phyloP scores from a whole-genome alignment of 1,140 invertebrate species.

The Helicoverpa zea region DNA sequence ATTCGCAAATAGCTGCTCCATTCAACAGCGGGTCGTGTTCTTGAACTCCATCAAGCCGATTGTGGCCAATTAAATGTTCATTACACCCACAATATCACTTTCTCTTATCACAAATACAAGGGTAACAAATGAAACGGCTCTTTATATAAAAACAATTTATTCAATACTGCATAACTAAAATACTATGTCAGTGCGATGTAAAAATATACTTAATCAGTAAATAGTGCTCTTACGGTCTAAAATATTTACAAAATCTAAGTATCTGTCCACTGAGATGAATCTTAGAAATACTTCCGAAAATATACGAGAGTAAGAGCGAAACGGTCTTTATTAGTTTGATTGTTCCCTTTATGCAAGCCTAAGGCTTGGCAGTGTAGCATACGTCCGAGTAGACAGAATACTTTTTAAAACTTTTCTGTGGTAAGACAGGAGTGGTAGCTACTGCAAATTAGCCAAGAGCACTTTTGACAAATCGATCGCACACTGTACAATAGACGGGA shows the following conservation, averaged over 20 bases:
- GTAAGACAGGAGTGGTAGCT: constrained; percentile 18
- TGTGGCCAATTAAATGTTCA: constrained; percentile 40
- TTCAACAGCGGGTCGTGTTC: constrained; percentile 43
- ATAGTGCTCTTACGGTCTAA: constrained; percentile 60
- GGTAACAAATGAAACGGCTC: constrained; percentile 53
- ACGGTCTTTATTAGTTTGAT: constrained; percentile 37
- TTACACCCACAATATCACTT: constrained; percentile 45
- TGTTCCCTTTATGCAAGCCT: constrained; percentile 32
- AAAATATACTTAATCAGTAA: constrained; percentile 55
- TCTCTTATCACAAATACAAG: constrained; percentile 40
- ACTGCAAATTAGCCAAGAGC: constrained; percentile 37
- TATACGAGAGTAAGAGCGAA: constrained; percentile 1
- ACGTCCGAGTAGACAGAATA: constrained; percentile 33
- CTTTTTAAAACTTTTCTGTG: constrained; percentile 16
- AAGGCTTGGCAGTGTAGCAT: neutral
- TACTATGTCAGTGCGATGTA: constrained; percentile 60
- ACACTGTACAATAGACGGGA: constrained; percentile 37
- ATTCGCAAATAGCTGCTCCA: constrained; percentile 12
- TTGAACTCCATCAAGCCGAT: constrained; percentile 43
- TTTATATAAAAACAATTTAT: constrained; percentile 75
- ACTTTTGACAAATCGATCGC: constrained; percentile 47
- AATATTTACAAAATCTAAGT: constrained; percentile 55
- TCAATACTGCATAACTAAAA: constrained; percentile 64
- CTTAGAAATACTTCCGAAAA: constrained; percentile 27
- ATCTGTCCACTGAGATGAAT: constrained; percentile 38